Evolutionary conservation across 1,140 invertebrate genomes (phyloP).

Genomic region (Maniola jurtina): DNA sequence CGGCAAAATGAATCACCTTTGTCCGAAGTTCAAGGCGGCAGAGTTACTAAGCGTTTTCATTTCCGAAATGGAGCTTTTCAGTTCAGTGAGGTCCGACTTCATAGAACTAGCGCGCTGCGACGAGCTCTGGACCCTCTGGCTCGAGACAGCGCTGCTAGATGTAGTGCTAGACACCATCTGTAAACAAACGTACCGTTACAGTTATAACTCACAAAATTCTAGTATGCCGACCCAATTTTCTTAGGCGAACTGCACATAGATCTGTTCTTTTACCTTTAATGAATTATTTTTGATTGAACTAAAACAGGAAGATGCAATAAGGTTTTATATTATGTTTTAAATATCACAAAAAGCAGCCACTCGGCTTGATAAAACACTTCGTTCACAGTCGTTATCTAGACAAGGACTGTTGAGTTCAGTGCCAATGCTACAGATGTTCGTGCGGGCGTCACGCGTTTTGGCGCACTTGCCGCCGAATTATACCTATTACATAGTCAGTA

Average conservation of each 20-base stretch:
- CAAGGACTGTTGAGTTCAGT: slow-evolving; percentile 69
- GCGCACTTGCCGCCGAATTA: slow-evolving; percentile 62
- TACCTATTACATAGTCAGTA: slow-evolving; percentile 54
- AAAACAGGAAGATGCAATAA: background rate
- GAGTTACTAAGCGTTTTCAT: slow-evolving; percentile 83
- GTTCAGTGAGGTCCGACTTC: slow-evolving; percentile 86
- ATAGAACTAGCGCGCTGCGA: slow-evolving; percentile 82
- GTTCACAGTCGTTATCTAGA: slow-evolving; percentile 68
- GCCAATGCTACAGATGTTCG: slow-evolving; percentile 68
- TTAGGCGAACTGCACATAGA: background rate
- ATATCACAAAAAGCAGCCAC: slow-evolving; percentile 15
- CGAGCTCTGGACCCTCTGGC: slow-evolving; percentile 77
- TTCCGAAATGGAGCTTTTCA: slow-evolving; percentile 88
- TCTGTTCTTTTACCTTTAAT: background rate
- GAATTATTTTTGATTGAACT: background rate
- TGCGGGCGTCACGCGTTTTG: slow-evolving; percentile 70
- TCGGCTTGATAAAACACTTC: slow-evolving; percentile 37
- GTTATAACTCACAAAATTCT: background rate
- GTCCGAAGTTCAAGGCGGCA: slow-evolving; percentile 76
- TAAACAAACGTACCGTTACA: slow-evolving; percentile 22
- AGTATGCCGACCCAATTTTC: background rate
- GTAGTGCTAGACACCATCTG: slow-evolving; percentile 79
- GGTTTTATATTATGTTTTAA: slow-evolving; percentile 11
- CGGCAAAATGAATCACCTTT: slow-evolving; percentile 62
- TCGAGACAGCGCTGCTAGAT: slow-evolving; percentile 80